These are phyloP conservation scores for Carterocephalus palaemon DNA, from an alignment of 2,888 invertebrate species.

Conservation along the genomic window DNA sequence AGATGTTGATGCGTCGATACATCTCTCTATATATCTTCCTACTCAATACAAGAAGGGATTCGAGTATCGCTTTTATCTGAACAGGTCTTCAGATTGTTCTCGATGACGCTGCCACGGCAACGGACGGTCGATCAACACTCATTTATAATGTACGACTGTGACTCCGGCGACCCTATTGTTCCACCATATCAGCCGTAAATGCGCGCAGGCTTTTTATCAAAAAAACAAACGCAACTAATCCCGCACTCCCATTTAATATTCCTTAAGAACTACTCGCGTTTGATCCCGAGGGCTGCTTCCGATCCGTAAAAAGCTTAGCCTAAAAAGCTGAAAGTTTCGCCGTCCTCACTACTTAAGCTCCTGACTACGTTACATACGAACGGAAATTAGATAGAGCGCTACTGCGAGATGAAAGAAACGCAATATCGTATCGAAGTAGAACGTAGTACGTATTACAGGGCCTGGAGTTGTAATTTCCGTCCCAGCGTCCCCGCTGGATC, in stretches of 20 bases:
- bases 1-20: no score
- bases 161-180: constrained; percentile 6
- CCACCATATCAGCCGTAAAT: constrained; percentile 2
- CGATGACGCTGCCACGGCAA: constrained; percentile 17
- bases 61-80: no score
- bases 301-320: constrained; percentile 16
- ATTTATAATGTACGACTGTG: constrained; percentile 19
- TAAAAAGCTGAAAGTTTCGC: constrained; percentile 7
- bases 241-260: constrained; percentile 11
- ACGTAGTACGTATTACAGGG: constrained; percentile 8
- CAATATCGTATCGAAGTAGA: constrained; percentile 1
- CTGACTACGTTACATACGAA: constrained; percentile 3
- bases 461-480: constrained; percentile 12
- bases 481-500: constrained; percentile 1
- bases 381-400: constrained; percentile 15
- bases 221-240: constrained; percentile 10
- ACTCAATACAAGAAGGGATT: no score
- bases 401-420: constrained; percentile 3
- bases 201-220: constrained; percentile 10
- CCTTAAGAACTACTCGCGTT: constrained; percentile 6
- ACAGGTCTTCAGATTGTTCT: no score
- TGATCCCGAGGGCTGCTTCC: constrained; percentile 15
- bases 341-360: constrained; percentile 10
- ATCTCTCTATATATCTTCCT: no score
- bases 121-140: constrained; percentile 8